These are phyloP conservation scores for Hipposideros larvatus DNA, from an alignment of 2,797 vertebrate species.

Conservation along the genomic window DNA sequence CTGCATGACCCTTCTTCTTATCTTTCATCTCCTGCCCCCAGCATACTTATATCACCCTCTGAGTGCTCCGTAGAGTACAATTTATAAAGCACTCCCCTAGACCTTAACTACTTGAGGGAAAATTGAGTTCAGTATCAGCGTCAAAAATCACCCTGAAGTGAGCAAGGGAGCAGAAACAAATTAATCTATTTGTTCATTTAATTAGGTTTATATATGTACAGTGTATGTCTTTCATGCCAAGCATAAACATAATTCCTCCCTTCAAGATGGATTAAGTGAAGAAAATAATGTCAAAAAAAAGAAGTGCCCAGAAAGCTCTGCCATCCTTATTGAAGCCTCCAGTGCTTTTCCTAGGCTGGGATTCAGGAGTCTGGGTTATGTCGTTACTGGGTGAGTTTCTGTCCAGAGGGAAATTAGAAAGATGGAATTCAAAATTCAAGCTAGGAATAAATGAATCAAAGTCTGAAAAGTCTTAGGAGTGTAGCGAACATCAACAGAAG, in stretches of 20 bases:
- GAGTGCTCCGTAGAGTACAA: background rate
- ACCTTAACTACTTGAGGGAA: background rate
- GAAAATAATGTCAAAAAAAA: background rate
- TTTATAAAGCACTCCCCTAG: constrained; percentile 29
- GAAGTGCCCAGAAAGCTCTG: background rate
- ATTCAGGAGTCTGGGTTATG: background rate
- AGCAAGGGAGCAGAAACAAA: background rate
- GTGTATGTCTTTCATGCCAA: background rate
- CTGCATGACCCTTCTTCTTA: background rate
- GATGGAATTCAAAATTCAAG: background rate
- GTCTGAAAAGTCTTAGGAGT: background rate
- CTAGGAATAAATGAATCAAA: background rate
- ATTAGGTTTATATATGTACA: background rate
- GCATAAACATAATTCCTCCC: background rate
- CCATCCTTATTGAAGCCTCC: background rate
- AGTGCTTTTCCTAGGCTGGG: background rate
- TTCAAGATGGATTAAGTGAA: background rate
- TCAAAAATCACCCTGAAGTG: constrained; percentile 40
- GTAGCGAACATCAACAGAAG: background rate
- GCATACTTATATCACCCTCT: background rate
- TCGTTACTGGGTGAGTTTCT: background rate
- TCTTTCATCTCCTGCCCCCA: background rate
- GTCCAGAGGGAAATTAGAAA: background rate
- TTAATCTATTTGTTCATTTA: constrained; percentile 28
- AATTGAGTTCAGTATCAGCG: background rate